Evolutionary conservation across 2,888 invertebrate species (phyloP).

Genomic region (Julus scanicus): DNA sequence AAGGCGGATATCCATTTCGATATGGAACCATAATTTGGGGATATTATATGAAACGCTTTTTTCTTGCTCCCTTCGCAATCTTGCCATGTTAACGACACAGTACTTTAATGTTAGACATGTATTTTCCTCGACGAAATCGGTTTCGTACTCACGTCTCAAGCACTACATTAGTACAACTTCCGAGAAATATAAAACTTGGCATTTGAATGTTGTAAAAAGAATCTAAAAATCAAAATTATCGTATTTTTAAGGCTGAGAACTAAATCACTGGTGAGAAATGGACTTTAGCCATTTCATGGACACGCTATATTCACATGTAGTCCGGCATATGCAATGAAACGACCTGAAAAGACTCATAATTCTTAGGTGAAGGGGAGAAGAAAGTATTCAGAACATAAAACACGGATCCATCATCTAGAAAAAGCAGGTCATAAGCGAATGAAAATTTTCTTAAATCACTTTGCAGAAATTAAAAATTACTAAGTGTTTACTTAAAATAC

Average conservation of each 20-base stretch:
- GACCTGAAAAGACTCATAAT: not conserved
- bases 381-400: no score
- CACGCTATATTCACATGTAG: not conserved
- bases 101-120: conserved; percentile 31
- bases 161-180: conserved; percentile 22
- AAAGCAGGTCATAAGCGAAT: no score
- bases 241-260: not conserved
- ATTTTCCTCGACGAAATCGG: not conserved
- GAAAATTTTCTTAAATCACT: no score
- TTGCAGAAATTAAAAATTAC: no score
- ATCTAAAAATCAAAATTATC: conserved; percentile 32
- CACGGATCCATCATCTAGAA: no score
- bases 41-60: conserved; percentile 18
- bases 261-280: not conserved
- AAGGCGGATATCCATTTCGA: conserved; percentile 26
- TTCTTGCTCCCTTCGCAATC: conserved; percentile 30
- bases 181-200: conserved; percentile 22
- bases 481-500: no score
- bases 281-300: not conserved
- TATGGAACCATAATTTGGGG: conserved; percentile 32
- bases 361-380: no score
- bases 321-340: not conserved
- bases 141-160: conserved; percentile 12
- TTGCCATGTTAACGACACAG: conserved; percentile 14
- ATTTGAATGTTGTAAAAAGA: not conserved